A percentile compares a stretch with the other conserved stretches of the same genome.
These are phyloP conservation scores for Lasioglossum lativentre DNA, from an alignment of 2,888 invertebrate species.

Conservation along the genomic window DNA sequence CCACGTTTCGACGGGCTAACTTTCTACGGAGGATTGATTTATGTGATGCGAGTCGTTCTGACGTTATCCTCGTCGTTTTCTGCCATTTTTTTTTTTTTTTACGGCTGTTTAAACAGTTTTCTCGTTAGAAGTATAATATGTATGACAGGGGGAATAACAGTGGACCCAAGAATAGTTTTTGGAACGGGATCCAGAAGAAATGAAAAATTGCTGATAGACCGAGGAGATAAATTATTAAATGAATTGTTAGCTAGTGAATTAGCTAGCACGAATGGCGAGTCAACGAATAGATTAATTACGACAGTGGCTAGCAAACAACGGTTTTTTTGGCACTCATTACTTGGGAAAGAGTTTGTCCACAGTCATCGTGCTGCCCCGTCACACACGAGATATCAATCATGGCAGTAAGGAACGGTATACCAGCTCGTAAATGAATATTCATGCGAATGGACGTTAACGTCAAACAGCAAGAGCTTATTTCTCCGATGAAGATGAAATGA, in stretches of 20 bases:
- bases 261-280: neutral
- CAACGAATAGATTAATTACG: neutral
- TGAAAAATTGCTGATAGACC: neutral
- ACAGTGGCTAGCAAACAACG: neutral
- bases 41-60: neutral
- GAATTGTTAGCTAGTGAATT: neutral
- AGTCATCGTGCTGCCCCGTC: neutral
- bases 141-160: no score
- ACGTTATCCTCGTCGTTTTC: neutral
- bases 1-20: neutral
- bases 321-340: neutral
- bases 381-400: neutral
- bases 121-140: no score
- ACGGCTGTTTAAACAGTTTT: no score
- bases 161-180: no score
- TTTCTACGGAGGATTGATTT: conserved; percentile 4
- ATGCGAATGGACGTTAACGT: conserved; percentile 2
- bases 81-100: no score
- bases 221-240: neutral
- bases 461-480: neutral
- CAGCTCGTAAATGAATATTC: neutral
- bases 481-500: conserved; percentile 5
- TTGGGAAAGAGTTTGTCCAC: neutral
- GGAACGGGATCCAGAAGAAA: no score
- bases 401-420: neutral